phyloP scores from a whole-genome alignment of 2,888 invertebrate species.

The Automeris io region DNA sequence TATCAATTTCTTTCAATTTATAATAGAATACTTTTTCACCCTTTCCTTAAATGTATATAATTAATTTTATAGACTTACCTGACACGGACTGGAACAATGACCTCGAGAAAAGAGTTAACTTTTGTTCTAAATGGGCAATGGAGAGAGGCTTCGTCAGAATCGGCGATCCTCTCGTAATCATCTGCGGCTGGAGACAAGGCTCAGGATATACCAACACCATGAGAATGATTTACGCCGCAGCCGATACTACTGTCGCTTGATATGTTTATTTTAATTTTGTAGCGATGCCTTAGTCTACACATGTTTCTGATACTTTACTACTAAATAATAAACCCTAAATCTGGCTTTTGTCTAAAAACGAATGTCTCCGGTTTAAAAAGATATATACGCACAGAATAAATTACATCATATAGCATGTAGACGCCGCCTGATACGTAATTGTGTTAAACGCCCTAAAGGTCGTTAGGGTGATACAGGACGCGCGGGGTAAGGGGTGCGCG shows the following conservation, averaged over 20 bases:
- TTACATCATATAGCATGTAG: no score
- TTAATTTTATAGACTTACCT: slow-evolving; percentile 42
- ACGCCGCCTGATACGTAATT: no score
- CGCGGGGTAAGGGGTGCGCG: no score
- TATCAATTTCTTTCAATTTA: no score
- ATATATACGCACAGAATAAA: no score
- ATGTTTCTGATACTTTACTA: no score
- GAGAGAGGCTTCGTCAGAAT: slow-evolving; percentile 78
- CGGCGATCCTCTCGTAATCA: slow-evolving; percentile 82
- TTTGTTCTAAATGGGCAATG: slow-evolving; percentile 79
- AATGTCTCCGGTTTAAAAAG: no score
- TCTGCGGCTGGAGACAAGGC: slow-evolving; percentile 84
- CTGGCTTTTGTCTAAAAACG: no score
- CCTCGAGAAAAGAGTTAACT: slow-evolving; percentile 77
- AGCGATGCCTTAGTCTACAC: no score
- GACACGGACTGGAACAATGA: slow-evolving; percentile 76
- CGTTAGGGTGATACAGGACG: no score
- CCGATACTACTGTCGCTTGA: slow-evolving; percentile 27
- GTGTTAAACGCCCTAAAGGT: no score
- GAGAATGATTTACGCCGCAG: slow-evolving; percentile 75
- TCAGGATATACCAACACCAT: slow-evolving; percentile 83
- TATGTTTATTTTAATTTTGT: slow-evolving; percentile 3
- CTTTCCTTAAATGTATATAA: neutral
- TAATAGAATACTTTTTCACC: neutral
- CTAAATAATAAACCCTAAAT: no score